These are phyloP conservation scores for Rhodophaea formosa DNA, from an alignment of 2,888 invertebrate genomes.

Conservation along the genomic window DNA sequence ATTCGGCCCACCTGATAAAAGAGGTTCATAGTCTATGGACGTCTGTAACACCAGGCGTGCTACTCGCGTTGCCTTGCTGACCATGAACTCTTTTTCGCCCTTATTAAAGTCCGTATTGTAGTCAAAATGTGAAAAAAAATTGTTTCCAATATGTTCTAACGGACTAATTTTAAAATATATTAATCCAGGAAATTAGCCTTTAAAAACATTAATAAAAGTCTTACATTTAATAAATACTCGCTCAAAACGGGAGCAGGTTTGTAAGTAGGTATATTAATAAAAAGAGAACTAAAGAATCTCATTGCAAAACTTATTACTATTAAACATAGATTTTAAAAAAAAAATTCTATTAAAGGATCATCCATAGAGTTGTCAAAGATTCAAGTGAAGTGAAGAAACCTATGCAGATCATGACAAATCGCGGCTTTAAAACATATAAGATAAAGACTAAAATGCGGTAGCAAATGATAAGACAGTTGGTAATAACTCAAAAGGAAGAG, in stretches of 20 bases:
- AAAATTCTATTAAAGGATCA: slow-evolving; percentile 55
- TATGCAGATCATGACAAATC: slow-evolving; percentile 24
- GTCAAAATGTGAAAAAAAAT: too few species aligned
- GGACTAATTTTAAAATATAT: too few species aligned
- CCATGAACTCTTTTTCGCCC: too few species aligned
- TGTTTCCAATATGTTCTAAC: too few species aligned
- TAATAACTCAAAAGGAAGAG: slow-evolving; percentile 45
- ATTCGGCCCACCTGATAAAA: too few species aligned
- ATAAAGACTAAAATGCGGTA: slow-evolving; percentile 33
- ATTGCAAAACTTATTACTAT: slow-evolving; percentile 32
- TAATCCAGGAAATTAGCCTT: too few species aligned
- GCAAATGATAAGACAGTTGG: slow-evolving; percentile 32
- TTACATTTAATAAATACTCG: background rate
- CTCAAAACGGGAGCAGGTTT: background rate
- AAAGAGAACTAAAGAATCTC: background rate
- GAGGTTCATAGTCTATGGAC: too few species aligned
- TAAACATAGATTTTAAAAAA: too few species aligned
- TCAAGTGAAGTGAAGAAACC: slow-evolving; percentile 37
- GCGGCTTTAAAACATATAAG: slow-evolving; percentile 15
- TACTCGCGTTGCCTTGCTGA: too few species aligned
- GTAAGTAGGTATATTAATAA: background rate
- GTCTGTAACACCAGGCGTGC: too few species aligned
- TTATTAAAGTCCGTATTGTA: too few species aligned
- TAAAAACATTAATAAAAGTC: too few species aligned
- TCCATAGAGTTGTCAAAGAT: slow-evolving; percentile 55